These are phyloP conservation scores for Pardosa pseudoannulata DNA, from an alignment of 2,888 invertebrate genomes.

Conservation along the genomic window DNA sequence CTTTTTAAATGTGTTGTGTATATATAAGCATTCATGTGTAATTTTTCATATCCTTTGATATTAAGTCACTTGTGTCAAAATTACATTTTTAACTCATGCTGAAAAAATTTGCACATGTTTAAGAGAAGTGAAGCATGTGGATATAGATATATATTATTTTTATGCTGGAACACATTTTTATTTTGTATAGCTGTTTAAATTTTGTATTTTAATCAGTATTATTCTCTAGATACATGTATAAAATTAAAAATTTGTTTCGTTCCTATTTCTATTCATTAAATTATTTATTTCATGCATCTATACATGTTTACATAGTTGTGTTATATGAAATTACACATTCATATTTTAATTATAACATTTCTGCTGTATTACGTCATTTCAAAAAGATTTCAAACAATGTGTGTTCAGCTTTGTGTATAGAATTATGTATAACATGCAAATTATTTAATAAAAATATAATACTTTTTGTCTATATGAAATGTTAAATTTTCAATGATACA, in stretches of 20 bases:
- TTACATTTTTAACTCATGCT: no score
- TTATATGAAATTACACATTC: neutral
- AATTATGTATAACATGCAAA: neutral
- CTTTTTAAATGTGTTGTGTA: neutral
- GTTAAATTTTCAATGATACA: no score
- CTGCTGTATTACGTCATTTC: no score
- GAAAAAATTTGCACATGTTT: no score
- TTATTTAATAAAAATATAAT: neutral
- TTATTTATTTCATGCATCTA: constrained; percentile 15
- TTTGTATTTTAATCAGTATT: constrained; percentile 37
- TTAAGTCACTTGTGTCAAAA: no score
- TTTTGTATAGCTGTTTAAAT: neutral
- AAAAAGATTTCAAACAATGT: neutral
- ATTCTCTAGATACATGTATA: constrained; percentile 2
- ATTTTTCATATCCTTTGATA: no score
- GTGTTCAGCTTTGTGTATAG: neutral
- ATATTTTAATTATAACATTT: no score
- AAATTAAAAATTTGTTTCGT: constrained; percentile 13
- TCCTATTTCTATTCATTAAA: constrained; percentile 54
- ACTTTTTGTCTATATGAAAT: no score
- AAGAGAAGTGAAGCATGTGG: no score
- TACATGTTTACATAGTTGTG: no score
- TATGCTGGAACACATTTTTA: no score
- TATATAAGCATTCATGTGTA: neutral
- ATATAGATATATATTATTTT: no score